These are phyloP conservation scores for Ochotona princeps DNA, from an alignment of 2,113 vertebrate genomes.

Conservation along the genomic window DNA sequence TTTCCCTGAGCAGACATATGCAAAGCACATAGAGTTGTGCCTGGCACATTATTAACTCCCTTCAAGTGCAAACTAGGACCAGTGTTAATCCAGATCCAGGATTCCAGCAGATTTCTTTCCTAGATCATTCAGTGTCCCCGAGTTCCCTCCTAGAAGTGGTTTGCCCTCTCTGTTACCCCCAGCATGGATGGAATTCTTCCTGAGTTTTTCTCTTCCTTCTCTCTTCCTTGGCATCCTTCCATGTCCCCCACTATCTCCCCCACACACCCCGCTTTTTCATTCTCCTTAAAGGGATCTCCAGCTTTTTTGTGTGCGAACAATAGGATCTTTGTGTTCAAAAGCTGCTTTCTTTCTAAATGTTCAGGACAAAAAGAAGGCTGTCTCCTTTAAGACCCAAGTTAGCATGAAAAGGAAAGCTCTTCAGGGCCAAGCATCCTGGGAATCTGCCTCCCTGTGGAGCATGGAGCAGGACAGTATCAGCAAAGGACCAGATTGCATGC, in stretches of 20 bases:
- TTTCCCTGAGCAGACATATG: neutral
- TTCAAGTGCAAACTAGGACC: neutral
- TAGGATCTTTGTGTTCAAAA: neutral
- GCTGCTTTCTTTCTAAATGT: neutral
- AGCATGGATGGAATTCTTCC: neutral
- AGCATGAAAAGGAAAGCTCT: constrained; percentile 47
- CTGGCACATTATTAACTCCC: neutral
- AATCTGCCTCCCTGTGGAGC: constrained; percentile 31
- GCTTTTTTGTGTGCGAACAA: neutral
- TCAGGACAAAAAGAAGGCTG: constrained; percentile 13
- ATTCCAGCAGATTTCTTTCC: neutral
- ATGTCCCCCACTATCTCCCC: neutral
- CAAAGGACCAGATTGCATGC: constrained; percentile 59
- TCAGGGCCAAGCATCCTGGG: constrained; percentile 39
- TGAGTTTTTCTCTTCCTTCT: neutral
- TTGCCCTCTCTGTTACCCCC: neutral
- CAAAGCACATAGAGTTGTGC: neutral
- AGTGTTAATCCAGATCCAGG: neutral
- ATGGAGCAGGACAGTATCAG: constrained; percentile 65
- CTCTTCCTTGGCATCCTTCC: neutral
- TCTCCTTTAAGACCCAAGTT: constrained; percentile 71
- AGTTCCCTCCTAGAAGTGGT: neutral
- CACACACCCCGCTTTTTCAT: no score
- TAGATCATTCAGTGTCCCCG: neutral
- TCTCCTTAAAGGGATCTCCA: neutral